Evolutionary conservation across 2,113 vertebrate species (phyloP), one percentile per base, ranked within the genome.

Genomic region (Anoplopoma fimbria): DNA sequence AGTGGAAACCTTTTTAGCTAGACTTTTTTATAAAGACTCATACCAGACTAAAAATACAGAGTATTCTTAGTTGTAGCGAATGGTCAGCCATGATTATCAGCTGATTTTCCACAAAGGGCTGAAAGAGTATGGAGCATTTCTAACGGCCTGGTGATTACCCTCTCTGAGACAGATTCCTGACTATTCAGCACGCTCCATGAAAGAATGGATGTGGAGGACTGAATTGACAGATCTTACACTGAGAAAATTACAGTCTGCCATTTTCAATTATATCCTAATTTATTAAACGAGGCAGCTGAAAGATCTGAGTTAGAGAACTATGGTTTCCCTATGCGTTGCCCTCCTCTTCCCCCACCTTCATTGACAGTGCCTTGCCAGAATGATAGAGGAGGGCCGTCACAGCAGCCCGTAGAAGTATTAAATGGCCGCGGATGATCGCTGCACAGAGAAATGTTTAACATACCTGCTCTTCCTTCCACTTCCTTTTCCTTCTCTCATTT

Each of bases 211-310:
- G 14, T 19, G 42, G 21, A 34, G 29, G 49, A 64, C 45, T 53
- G 33, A 73, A 63, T 15, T 75, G 82, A 81, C 51, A 42, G 63
- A 71, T 34, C 13, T 31, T 40, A 75, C 33, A 23, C 27, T 33
- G 68, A 79, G 47, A 74, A 80, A 64, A 82, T 67, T 42, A 58
- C 13, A 51, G 42, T 51, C 21, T 62, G 53, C 21, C 12, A 57
- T 60, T 76, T 65, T 63, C 57, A 15, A 13, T 70, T 87, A 31
- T 15, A 4, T 73, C 7, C 25, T 55, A 12, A 51, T 63, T 74
- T 14, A 73, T 36, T 61, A 42, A 79, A 57, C 49, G 31, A 79
- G 58, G 49, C 47, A 45, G 33, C 29, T 33, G 27, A 51, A 38
- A 21, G 25, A 45, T 25, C 53, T 31, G n/a, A 55, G 53, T 71